A percentile compares a stretch with the other conserved stretches of the same genome.
Conservation (phyloP, 2,797 vertebrate genomes). For the Lagorchestes hirsutus region DNA sequence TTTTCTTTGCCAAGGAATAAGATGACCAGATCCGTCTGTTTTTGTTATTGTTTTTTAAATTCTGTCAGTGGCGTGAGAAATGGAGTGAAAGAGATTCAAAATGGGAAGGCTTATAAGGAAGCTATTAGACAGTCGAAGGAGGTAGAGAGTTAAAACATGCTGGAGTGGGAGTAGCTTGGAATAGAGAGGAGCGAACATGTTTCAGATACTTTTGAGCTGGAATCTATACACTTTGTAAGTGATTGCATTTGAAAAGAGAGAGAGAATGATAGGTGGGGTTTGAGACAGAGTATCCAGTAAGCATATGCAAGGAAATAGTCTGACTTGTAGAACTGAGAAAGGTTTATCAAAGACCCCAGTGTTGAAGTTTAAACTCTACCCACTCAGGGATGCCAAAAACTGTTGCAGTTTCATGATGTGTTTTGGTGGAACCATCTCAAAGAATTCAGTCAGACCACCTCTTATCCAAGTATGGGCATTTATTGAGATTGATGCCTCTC, state of each 20-base stretch:
- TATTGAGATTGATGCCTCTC: too few relatives aligned
- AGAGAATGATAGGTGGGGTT: not conserved
- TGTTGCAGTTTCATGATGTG: too few relatives aligned
- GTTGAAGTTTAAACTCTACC: too few relatives aligned
- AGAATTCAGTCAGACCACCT: too few relatives aligned
- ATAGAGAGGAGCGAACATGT: not conserved
- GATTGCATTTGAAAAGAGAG: not conserved
- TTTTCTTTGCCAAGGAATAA: not conserved
- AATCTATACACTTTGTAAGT: not conserved
- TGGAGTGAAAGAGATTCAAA: not conserved
- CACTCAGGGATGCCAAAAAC: too few relatives aligned
- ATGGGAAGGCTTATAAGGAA: not conserved
- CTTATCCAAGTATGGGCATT: too few relatives aligned
- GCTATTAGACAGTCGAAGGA: not conserved
- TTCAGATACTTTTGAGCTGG: not conserved
- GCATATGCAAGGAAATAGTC: not conserved
- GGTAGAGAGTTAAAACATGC: not conserved
- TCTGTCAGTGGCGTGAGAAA: not conserved
- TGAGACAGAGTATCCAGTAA: not conserved
- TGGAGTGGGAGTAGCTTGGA: not conserved
- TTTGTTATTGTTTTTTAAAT: not conserved
- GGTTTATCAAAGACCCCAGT: not conserved
- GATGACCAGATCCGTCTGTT: not conserved
- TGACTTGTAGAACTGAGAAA: not conserved
- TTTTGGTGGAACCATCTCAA: too few relatives aligned